Conservation (phyloP, 2,113 vertebrate genomes). For the Phalacrocorax pelagicus region DNA sequence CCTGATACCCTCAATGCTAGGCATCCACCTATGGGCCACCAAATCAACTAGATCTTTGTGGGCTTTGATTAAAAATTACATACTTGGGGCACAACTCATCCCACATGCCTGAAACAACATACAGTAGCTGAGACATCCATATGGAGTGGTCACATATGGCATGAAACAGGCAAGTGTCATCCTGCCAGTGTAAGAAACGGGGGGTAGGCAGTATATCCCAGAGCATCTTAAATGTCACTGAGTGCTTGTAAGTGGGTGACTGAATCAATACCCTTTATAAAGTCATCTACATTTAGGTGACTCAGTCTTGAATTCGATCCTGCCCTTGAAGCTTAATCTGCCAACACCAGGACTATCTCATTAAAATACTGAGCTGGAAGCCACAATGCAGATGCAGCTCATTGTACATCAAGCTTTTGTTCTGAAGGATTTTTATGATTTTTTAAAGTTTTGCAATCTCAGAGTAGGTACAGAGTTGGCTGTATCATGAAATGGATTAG, state of each 20-base stretch:
- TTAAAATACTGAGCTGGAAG: background rate
- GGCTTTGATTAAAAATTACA: background rate
- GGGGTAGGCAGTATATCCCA: background rate
- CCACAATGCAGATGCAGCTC: background rate
- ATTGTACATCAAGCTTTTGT: background rate
- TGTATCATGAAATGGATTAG: background rate
- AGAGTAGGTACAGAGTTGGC: background rate
- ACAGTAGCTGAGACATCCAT: background rate
- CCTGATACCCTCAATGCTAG: background rate
- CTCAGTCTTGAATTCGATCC: background rate
- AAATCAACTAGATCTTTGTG: background rate
- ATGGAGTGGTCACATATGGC: background rate
- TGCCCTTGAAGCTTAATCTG: background rate
- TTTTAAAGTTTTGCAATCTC: background rate
- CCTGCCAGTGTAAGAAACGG: background rate
- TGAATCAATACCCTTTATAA: background rate
- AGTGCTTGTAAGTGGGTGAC: background rate
- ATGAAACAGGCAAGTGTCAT: background rate
- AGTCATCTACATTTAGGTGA: background rate
- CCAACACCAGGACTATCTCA: background rate
- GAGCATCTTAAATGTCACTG: background rate
- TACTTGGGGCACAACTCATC: background rate
- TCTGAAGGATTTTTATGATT: background rate
- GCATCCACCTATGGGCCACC: background rate
- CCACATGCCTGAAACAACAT: background rate